Base-by-base conservation (phyloP, 2,113 vertebrate species). In the Gasterosteus aculeatus region DNA sequence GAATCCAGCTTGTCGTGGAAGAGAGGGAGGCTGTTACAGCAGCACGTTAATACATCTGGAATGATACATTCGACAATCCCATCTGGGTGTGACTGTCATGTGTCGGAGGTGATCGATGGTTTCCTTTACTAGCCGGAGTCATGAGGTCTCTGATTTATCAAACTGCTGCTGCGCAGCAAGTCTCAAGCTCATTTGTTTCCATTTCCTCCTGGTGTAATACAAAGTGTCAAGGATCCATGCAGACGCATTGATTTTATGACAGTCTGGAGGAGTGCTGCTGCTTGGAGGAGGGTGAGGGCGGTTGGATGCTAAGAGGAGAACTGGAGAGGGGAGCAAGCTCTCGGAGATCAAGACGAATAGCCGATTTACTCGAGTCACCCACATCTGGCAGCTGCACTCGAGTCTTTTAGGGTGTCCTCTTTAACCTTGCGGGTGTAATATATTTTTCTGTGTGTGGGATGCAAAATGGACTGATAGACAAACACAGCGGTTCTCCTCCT, bases 181-280 rank as follows among this genome's bases (percentile, higher is more conserved):
- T 53, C 75, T 16, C 22, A 58, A 12, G 5, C 33, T 10, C 69
- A n/a, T 69, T 72, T 77, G 10, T 51, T 44, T 80, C 69, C 71
- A 66, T 85, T 84, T 79, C 39, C 10, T 83, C 73, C 65, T 59
- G 1, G 2, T 57, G 59, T 83, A 80, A 87, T 80, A 82, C 49
- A 31, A 72, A 71, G 41, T 85, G 84, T 77, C 83, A 80, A 44
- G 67, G 71, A 77, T 77, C 69, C 49, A 60, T 79, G 75, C 75
- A 69, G 69, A 85, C 65, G 76, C 39, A 89, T 92, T 58, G 88
- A 91, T 93, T 92, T 87, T 85, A 83, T 82, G 82, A 84, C 83
- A 83, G 74, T 18, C 71, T 46, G 57, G 81, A 74, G 63, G 78
- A 53, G 64, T 62, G 77, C 49, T 35, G 80, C 18, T 16, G 39